phyloP scores from a whole-genome alignment of 1,140 invertebrate species.

The Drosophila ficusphila region DNA sequence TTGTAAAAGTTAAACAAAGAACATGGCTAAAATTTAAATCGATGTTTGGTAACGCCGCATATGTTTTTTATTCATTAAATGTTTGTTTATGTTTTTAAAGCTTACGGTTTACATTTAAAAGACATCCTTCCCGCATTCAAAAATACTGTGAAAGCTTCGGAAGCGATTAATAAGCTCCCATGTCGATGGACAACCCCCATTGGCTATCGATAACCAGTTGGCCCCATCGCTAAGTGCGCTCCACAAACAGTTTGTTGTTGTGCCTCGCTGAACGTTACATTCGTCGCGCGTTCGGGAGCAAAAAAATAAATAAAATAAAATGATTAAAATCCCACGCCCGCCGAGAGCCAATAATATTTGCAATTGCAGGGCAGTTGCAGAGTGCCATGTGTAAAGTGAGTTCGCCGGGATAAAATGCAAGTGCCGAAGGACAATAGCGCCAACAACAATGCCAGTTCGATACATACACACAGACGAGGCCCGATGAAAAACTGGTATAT shows the following conservation, averaged over 20 bases:
- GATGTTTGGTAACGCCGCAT: no score
- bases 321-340: conserved; percentile 21
- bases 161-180: not conserved
- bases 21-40: no score
- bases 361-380: conserved; percentile 20
- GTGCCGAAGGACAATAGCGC: conserved; percentile 13
- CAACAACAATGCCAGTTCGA: conserved; percentile 71
- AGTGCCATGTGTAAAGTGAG: conserved; percentile 37
- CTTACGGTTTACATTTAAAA: no score
- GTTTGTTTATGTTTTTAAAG: no score
- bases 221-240: conserved; percentile 10
- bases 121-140: not conserved
- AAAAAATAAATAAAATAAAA: conserved; percentile 29
- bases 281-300: conserved; percentile 36
- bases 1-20: no score
- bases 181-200: not conserved
- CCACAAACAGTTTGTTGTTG: conserved; percentile 63
- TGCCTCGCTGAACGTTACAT: conserved; percentile 46
- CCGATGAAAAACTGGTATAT: conserved; percentile 77
- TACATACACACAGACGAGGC: conserved; percentile 71
- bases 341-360: conserved; percentile 1
- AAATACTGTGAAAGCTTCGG: not conserved
- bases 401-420: conserved; percentile 10
- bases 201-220: not conserved
- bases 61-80: no score